Evolutionary conservation across 1,140 invertebrate species (phyloP).

Genomic region (Hycleus cichorii): DNA sequence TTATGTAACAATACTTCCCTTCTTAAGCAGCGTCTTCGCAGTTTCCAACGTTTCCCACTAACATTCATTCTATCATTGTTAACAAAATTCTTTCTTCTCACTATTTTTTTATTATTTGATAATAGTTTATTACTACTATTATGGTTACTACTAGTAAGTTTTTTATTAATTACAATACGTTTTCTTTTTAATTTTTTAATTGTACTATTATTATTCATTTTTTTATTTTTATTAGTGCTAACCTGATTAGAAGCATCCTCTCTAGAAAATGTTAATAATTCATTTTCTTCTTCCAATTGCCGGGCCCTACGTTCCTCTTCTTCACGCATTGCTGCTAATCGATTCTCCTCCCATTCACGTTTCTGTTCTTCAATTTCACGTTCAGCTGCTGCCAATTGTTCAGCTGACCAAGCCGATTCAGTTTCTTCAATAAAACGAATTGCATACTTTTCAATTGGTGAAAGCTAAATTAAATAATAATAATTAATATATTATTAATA

Average conservation of each 20-base stretch:
- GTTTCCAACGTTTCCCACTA: neutral
- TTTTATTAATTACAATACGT: neutral
- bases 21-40: neutral
- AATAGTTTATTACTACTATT: neutral
- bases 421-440: slow-evolving; percentile 84
- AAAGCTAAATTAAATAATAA: slow-evolving; percentile 55
- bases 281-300: slow-evolving; percentile 53
- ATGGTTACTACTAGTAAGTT: neutral
- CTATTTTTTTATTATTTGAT: neutral
- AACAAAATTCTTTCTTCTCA: neutral
- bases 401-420: slow-evolving; percentile 76
- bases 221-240: slow-evolving; percentile 48
- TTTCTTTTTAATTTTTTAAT: slow-evolving; percentile 22
- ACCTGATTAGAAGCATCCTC: slow-evolving; percentile 75
- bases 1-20: neutral
- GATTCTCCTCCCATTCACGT: slow-evolving; percentile 87
- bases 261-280: slow-evolving; percentile 60
- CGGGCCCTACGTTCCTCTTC: slow-evolving; percentile 62
- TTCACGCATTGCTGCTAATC: slow-evolving; percentile 63
- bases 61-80: neutral
- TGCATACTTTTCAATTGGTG: slow-evolving; percentile 87
- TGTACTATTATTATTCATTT: slow-evolving; percentile 16
- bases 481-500: neutral
- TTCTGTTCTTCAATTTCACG: slow-evolving; percentile 87
- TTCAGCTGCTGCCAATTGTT: slow-evolving; percentile 79